phyloP scores from a whole-genome alignment of 2,113 vertebrate genomes.

The Grammomys dolichurus region DNA sequence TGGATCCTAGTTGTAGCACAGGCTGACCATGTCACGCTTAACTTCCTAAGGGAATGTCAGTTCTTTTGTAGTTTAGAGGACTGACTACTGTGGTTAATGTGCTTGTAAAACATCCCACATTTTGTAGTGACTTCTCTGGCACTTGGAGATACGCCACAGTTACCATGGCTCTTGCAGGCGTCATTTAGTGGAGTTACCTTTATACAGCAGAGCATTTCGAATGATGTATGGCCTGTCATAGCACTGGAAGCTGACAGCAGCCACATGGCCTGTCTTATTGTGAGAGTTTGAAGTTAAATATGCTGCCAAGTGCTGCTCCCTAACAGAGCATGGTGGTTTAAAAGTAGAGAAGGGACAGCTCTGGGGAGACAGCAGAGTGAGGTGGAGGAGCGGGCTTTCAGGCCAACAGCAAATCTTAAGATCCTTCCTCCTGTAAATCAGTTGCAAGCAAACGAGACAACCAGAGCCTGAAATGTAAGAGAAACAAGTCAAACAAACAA shows the following conservation, averaged over 20 bases:
- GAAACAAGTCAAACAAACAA: conserved; percentile 80
- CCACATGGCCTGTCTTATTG: background rate
- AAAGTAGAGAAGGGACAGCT: conserved; percentile 14
- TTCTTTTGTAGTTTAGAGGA: conserved; percentile 8
- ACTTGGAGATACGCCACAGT: background rate
- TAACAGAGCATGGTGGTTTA: conserved; percentile 31
- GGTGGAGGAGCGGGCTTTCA: background rate
- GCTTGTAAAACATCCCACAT: background rate
- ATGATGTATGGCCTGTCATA: conserved; percentile 50
- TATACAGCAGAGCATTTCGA: background rate
- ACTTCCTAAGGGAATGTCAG: background rate
- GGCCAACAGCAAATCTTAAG: conserved; percentile 40
- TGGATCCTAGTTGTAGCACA: background rate
- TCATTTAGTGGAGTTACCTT: background rate
- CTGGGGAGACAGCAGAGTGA: background rate
- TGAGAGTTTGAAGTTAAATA: conserved; percentile 56
- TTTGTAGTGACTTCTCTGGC: conserved; percentile 25
- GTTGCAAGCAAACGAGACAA: conserved; percentile 77
- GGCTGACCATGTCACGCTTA: background rate
- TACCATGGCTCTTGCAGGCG: background rate
- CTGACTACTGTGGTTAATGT: background rate
- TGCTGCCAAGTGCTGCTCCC: conserved; percentile 34
- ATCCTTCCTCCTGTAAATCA: conserved; percentile 40
- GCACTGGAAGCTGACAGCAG: conserved; percentile 47
- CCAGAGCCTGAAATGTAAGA: conserved; percentile 69